These are phyloP conservation scores for Drosophila mayri DNA, from an alignment of 1,140 invertebrate genomes.

Conservation along the genomic window DNA sequence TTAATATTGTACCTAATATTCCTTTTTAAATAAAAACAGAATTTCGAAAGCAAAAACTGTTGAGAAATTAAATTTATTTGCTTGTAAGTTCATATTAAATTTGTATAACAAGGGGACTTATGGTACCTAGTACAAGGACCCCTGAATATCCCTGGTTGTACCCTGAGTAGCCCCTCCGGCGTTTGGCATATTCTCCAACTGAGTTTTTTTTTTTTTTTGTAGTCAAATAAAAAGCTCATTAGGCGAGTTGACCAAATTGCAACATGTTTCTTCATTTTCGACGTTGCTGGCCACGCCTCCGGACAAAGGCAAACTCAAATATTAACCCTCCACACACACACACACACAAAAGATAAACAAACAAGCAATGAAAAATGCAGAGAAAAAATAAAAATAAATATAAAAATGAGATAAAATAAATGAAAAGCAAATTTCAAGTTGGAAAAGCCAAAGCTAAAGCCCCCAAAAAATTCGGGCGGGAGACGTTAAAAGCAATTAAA, in stretches of 20 bases:
- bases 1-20: not conserved
- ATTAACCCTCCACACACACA: conserved; percentile 23
- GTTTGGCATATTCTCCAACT: conserved; percentile 12
- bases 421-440: conserved; percentile 57
- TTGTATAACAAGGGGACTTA: not conserved
- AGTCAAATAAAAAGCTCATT: conserved; percentile 78
- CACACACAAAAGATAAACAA: conserved; percentile 26
- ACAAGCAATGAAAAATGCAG: conserved; percentile 18
- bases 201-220: conserved; percentile 5
- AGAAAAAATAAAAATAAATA: conserved; percentile 35
- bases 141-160: not conserved
- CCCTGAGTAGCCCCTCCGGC: conserved; percentile 1
- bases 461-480: conserved; percentile 21
- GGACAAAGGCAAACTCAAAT: conserved; percentile 46
- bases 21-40: not conserved
- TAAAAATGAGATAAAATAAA: conserved; percentile 56
- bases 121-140: no score
- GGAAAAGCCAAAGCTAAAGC: conserved; percentile 21
- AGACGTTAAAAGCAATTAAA: conserved; percentile 71
- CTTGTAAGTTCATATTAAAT: not conserved
- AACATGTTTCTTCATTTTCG: conserved; percentile 50
- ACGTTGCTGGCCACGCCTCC: conserved; percentile 20
- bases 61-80: no score
- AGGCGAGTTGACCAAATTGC: conserved; percentile 73
- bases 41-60: not conserved